phyloP scores from a whole-genome alignment of 1,140 invertebrate species.

The Antheraea mylitta region DNA sequence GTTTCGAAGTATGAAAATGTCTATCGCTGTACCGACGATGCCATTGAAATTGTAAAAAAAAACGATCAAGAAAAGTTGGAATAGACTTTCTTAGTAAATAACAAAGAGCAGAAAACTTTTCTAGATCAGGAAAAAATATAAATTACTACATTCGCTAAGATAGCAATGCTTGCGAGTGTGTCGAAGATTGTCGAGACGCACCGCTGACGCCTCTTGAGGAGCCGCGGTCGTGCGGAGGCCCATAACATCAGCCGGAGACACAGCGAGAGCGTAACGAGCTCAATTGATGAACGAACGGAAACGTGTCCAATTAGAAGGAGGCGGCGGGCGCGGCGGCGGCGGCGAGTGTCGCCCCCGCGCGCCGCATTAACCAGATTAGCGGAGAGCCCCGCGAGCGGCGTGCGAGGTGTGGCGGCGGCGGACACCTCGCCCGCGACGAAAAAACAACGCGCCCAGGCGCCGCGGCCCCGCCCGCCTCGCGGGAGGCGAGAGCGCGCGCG shows the following conservation, averaged over 20 bases:
- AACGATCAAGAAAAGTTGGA: neutral
- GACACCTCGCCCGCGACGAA: no score
- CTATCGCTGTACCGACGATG: neutral
- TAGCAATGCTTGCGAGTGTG: constrained; percentile 6
- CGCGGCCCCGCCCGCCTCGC: no score
- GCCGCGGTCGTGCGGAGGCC: neutral
- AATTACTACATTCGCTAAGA: constrained; percentile 3
- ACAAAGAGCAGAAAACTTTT: neutral
- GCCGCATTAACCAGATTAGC: constrained; percentile 69
- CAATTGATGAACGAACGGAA: constrained; percentile 75
- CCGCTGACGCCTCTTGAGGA: neutral
- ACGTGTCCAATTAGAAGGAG: constrained; percentile 75
- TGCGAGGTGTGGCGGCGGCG: constrained; percentile 66
- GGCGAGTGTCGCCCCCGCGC: constrained; percentile 44
- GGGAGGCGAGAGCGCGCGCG: no score
- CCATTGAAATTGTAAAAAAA: neutral
- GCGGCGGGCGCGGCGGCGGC: constrained; percentile 34
- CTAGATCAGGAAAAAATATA: neutral
- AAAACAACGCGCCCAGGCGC: no score
- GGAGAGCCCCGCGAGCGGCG: constrained; percentile 35
- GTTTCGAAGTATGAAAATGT: no score
- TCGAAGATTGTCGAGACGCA: neutral
- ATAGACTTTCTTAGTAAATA: neutral
- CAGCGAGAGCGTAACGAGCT: constrained; percentile 63
- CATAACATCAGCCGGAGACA: constrained; percentile 50